Base-by-base conservation (phyloP, 2,888 invertebrate species). In the Pherbina coryleti region DNA sequence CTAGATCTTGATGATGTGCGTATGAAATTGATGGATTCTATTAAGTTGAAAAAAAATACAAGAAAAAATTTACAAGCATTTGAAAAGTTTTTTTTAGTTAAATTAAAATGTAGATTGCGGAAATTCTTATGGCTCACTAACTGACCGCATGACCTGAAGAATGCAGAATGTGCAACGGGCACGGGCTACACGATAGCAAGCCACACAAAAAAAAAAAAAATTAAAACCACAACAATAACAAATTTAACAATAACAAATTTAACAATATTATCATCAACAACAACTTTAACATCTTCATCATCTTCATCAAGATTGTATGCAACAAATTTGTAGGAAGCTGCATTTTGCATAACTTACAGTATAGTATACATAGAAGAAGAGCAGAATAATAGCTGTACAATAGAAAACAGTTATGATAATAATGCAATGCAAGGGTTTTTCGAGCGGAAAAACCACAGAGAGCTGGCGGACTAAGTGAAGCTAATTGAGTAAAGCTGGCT, bases 121-220 rank as follows among this genome's bases (percentile, higher is more conserved):
- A 64, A 64, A 64, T 64, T 64, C 64, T 64, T 28, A 64, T 64
- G 64, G 28, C 11, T n/a, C 11, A 44, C 44, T 44, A 25, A 31
- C 25, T 64, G 64, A 64, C 64, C 64, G 31, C n/a, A 64, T 64
- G 64, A 64, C 64, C 64, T 64, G 64, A 64, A 64, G 64, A 64
- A 3, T 17, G 64, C 7, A 60, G 22, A 60, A 25, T 25, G 22
- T 19, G 9, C 22, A 19, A 60, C 28, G 11, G 25, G 8, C 19
- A 60, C 28, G 25, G 8, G 22, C 57, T 19, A 57, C 8, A 57
- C 22, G 7, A 60, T 19, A 4, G 19, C 22, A 22, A 55, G 5
- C 55, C 55, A 55, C 55, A 55, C 3, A 51, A 51, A 51, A 51
- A 51, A 51, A 51, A 51, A 51, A 3, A 17, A 51, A 3, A 51